phyloP scores from a whole-genome alignment of 2,888 invertebrate genomes.

The Dioctria rufipes region DNA sequence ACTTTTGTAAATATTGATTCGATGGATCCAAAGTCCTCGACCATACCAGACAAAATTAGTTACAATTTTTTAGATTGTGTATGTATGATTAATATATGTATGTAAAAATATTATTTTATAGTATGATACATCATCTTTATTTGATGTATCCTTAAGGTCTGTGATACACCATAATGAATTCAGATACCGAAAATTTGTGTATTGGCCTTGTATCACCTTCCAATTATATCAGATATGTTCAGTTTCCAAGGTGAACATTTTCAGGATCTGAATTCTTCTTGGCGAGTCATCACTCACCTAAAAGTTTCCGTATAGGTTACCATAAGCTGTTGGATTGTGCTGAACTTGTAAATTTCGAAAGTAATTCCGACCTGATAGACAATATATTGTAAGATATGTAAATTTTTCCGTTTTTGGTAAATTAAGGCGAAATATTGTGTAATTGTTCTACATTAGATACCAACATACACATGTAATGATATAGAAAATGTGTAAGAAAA shows the following conservation, averaged over 20 bases:
- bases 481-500: constrained; percentile 20
- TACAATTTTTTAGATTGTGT: constrained; percentile 15
- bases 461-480: constrained; percentile 12
- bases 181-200: too few species aligned
- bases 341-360: constrained; percentile 44
- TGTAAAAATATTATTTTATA: constrained; percentile 33
- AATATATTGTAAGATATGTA: constrained; percentile 57
- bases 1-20: constrained; percentile 38
- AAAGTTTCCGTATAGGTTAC: neutral
- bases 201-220: too few species aligned
- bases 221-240: too few species aligned
- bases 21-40: neutral
- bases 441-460: constrained; percentile 50
- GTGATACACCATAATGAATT: neutral
- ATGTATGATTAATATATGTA: constrained; percentile 24
- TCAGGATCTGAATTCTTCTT: too few species aligned
- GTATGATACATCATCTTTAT: neutral
- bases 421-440: constrained; percentile 17
- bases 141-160: neutral
- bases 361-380: constrained; percentile 60
- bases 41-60: constrained; percentile 6
- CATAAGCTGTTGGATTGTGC: neutral
- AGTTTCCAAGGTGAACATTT: too few species aligned
- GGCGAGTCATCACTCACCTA: too few species aligned
- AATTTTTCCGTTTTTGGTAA: constrained; percentile 31